Conservation (phyloP, 2,888 invertebrate species). For the Leucophenga montana region DNA sequence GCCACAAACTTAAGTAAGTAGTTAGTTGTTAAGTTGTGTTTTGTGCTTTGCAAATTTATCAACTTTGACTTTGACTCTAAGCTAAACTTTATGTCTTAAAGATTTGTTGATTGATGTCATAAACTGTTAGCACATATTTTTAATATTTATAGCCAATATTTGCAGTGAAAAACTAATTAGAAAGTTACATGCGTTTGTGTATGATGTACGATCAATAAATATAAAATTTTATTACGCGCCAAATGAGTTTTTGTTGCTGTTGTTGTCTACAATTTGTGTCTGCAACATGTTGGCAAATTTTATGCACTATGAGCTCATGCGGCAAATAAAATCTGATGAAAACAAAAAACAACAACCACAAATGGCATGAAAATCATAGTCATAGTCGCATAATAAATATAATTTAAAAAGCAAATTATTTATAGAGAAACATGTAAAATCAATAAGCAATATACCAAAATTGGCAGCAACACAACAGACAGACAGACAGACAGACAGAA, state of each 20-base stretch:
- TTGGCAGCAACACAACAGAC: conserved; percentile 14
- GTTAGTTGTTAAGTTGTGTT: background rate
- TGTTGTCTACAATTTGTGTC: background rate
- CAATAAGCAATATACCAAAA: conserved; percentile 23
- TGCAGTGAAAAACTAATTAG: background rate
- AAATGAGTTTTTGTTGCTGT: conserved; percentile 5
- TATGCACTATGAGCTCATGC: background rate
- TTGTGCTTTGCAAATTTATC: conserved; percentile 3
- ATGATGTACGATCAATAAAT: too few species aligned
- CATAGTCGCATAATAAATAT: conserved; percentile 6
- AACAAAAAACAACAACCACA: too few species aligned
- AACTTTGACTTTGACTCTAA: background rate
- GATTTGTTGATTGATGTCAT: too few species aligned
- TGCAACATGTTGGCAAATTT: background rate
- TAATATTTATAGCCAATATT: background rate
- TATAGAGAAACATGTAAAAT: conserved; percentile 21
- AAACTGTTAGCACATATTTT: too few species aligned
- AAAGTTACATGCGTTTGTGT: too few species aligned
- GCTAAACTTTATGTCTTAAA: too few species aligned
- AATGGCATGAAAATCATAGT: too few species aligned
- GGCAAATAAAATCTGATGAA: too few species aligned
- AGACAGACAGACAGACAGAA: background rate
- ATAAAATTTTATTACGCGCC: background rate
- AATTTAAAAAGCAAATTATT: conserved; percentile 19
- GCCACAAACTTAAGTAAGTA: too few species aligned